Evolutionary conservation across 1,140 invertebrate species (phyloP), one percentile per base, ranked within the genome.

Genomic region (Halotydeus destructor): DNA sequence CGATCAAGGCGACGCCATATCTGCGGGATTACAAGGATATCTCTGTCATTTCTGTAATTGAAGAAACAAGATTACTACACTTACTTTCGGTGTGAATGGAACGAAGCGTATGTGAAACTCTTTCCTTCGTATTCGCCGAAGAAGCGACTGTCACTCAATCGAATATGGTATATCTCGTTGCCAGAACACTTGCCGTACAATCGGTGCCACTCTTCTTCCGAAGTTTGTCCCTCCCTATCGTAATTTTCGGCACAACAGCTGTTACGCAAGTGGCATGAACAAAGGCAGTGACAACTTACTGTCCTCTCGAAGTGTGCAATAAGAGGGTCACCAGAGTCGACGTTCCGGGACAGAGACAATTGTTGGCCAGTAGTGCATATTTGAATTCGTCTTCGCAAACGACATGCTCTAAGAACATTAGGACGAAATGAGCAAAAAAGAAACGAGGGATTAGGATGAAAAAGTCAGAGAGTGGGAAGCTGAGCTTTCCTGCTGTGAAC

Each of bases 101-200:
- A 97, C 54, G 84, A 91, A 39, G 91, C 89, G 60, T 93, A 96
- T 11, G 86, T 93, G 62, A 97, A 97, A 61, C 85, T 91, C 66
- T 96, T 96, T 16, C 88, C 89, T 58, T 91, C 82, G 57, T 93
- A 97, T 62, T 96, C 89, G 3, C 86, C 84, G 53, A 97, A 97
- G 65, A 97, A 96, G 39, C 85, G 71, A 52, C 83, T 89, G 58
- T 96, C 86, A 11, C 79, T 79, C 22, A 96, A 70, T 40, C 78
- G 71, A 51, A 97, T 94, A 61, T 96, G 86, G 65, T 97, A 97
- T 54, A 97, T 96, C 66, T 97, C 91, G 62, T 97, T 97, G 43
- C 89, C 91, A 1, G 86, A 94, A 61, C 89, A 94, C 56, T 86
- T 79, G 14, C 89, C 91, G 59, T 96, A 97, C 5, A 94, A 62